Conservation (phyloP, 2,888 invertebrate species). For the Schizotus pectinicornis region DNA sequence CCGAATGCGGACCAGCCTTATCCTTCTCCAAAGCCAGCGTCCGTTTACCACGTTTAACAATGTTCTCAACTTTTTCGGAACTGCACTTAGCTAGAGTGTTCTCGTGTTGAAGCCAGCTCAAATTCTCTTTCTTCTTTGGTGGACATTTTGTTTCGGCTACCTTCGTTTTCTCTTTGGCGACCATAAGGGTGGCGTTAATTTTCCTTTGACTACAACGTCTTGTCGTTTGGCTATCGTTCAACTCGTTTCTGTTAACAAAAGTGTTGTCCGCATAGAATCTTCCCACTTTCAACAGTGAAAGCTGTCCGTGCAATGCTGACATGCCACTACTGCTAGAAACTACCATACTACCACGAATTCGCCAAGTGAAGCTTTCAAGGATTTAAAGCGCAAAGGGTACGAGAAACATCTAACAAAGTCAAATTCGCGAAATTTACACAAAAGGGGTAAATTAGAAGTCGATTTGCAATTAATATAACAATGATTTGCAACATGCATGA, state of each 20-base stretch:
- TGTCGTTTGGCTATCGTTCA: slow-evolving; percentile 42
- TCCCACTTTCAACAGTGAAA: slow-evolving; percentile 36
- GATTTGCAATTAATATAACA: too few species aligned
- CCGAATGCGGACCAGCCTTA: slow-evolving; percentile 51
- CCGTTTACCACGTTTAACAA: slow-evolving; percentile 52
- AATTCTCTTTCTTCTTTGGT: slow-evolving; percentile 44
- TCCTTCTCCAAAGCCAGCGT: slow-evolving; percentile 53
- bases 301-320: slow-evolving; percentile 45
- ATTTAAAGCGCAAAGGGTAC: neutral
- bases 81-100: slow-evolving; percentile 24
- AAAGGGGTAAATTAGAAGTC: too few species aligned
- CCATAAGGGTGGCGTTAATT: slow-evolving; percentile 29
- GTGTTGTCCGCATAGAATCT: slow-evolving; percentile 31
- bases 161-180: slow-evolving; percentile 27
- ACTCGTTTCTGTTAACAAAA: slow-evolving; percentile 54
- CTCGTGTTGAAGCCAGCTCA: slow-evolving; percentile 37
- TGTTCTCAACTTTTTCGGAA: slow-evolving; percentile 36
- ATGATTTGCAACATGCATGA: too few species aligned
- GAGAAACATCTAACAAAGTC: too few species aligned
- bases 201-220: slow-evolving; percentile 47
- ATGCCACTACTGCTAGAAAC: slow-evolving; percentile 32
- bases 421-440: neutral
- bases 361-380: neutral
- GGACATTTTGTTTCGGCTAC: slow-evolving; percentile 35
- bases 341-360: neutral